Base-by-base conservation (phyloP, 2,888 invertebrate genomes). In the Periphyllus acericola region DNA sequence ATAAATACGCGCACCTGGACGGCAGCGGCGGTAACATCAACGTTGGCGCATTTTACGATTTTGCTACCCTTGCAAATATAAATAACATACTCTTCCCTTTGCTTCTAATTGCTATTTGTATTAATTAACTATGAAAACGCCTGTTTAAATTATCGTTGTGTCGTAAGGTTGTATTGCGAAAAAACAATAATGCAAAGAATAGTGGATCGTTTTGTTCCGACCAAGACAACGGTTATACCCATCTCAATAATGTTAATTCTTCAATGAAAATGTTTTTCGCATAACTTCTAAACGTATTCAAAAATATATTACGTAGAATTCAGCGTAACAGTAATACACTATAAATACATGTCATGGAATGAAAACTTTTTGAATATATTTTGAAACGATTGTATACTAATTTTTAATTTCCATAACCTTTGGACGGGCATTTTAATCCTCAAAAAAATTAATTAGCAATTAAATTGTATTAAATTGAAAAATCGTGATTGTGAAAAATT, bases 321-420 rank as follows among this genome's bases (percentile, higher is more conserved):
- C 46, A 46, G 46, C 11, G 14, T 14, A 14, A 60, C 19, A 60
- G 21, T 60, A 21, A 60, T 60, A 46, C 14, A 46, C 11, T 46
- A 8, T 11, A 11, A 46, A 9, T 60, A 60, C 29, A 68, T 68
- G 29, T 68, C 14, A 32, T 71, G 25, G 71, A 71, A 71, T 14
- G 29, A 29, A 68, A 68, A 68, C 29, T 60, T 60, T 60, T 60
- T 60, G 21, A 29, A 71, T 32, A 71, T 32, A 71, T 71, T 71
- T 17, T 29, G 6, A 71, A 71, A 71, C 32, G 29, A 71, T 71
- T 36, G 9, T 36, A 25, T 36, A 36, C 19, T 74, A 21, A 34
- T 34, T 82, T 72, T 34, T n/a, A 72, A 72, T 82, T 82, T 72
- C 25, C 71, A 71, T 82, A 82, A 32, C 34, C 32, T 34, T 52